A percentile compares a stretch with the other conserved stretches of the same genome.
Conservation (phyloP, 1,140 invertebrate genomes). For the Gryllus bimaculatus region DNA sequence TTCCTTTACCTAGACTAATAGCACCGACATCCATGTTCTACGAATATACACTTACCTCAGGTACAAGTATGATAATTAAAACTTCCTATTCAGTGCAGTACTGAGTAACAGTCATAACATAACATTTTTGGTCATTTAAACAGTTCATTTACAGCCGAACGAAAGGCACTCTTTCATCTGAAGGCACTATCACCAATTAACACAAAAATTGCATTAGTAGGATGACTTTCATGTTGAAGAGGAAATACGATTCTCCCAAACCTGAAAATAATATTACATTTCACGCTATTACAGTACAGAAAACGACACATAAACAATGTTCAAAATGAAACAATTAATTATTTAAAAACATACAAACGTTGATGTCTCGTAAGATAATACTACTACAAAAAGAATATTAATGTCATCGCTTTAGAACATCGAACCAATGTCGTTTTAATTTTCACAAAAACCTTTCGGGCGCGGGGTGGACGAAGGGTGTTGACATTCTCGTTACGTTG, state of each 20-base stretch:
- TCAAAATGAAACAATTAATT: background rate
- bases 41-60: constrained; percentile 6
- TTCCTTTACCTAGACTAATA: constrained; percentile 7
- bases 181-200: constrained; percentile 11
- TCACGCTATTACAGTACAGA: background rate
- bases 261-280: background rate
- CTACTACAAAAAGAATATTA: too few relatives aligned
- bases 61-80: constrained; percentile 8
- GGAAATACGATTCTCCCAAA: background rate
- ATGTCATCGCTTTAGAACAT: too few relatives aligned
- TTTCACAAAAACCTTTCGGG: background rate
- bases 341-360: too few relatives aligned
- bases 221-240: too few relatives aligned
- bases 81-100: background rate
- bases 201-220: too few relatives aligned
- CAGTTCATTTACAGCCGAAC: constrained; percentile 3
- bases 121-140: background rate
- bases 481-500: background rate
- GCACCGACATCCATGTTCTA: constrained; percentile 12
- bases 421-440: background rate
- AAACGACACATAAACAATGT: background rate
- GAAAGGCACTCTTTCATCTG: constrained; percentile 11
- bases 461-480: background rate
- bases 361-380: too few relatives aligned
- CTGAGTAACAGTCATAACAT: background rate